Percentiles rank a stretch among this genome's conserved stretches.
Evolutionary conservation across 2,113 vertebrate genomes (phyloP).

Genomic region (Holacanthus passer): DNA sequence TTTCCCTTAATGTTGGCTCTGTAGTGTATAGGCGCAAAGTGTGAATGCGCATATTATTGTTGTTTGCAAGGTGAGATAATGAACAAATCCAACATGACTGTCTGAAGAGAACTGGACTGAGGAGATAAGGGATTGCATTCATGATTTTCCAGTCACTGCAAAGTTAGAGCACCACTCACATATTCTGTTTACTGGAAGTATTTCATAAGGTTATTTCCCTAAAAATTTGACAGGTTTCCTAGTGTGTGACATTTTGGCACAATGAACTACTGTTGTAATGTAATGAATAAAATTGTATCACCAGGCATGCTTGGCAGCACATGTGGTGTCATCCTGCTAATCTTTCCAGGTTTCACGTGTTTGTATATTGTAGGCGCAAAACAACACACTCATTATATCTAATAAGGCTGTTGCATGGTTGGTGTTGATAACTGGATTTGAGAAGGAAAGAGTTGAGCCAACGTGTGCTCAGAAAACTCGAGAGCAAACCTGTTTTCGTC

Average conservation of each 20-base stretch:
- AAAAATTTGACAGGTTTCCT: background rate
- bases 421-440: background rate
- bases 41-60: background rate
- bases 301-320: background rate
- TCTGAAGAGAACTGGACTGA: background rate
- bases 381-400: background rate
- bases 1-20: background rate
- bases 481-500: constrained; percentile 34
- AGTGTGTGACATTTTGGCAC: background rate
- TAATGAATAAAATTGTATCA: background rate
- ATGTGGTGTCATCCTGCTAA: background rate
- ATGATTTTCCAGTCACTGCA: background rate
- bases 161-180: background rate
- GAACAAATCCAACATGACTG: background rate
- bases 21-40: too few species aligned
- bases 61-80: background rate
- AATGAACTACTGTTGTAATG: background rate
- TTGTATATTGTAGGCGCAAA: background rate
- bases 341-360: background rate
- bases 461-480: background rate
- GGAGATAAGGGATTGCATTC: background rate
- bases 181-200: background rate
- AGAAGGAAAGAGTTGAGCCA: background rate
- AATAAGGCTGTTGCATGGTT: background rate
- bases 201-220: background rate